phyloP scores from a whole-genome alignment of 2,888 invertebrate species.

The Strigamia transsilvanica region DNA sequence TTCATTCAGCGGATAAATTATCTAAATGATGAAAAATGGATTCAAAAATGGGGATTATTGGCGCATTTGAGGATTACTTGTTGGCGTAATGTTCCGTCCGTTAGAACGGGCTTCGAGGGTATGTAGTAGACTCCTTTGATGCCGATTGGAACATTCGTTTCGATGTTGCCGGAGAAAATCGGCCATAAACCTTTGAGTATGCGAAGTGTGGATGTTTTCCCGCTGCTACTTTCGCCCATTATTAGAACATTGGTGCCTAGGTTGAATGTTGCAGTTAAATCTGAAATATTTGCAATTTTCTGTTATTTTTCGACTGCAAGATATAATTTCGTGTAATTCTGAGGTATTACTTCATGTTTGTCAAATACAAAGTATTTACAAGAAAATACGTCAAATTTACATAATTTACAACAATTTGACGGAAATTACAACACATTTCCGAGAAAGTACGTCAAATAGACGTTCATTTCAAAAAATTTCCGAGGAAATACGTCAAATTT shows the following conservation, averaged over 20 bases:
- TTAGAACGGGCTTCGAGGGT: conserved; percentile 69
- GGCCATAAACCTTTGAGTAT: conserved; percentile 70
- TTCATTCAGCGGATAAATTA: conserved; percentile 59
- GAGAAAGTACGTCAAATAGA: too few species aligned
- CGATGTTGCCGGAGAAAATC: conserved; percentile 58
- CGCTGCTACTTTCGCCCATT: conserved; percentile 69
- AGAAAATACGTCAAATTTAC: too few species aligned
- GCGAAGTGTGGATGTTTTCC: conserved; percentile 70
- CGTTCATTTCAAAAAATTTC: too few species aligned
- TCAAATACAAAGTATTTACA: too few species aligned
- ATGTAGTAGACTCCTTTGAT: conserved; percentile 66
- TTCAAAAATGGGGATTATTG: too few species aligned
- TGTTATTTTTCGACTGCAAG: too few species aligned
- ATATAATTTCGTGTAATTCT: too few species aligned
- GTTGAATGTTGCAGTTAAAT: conserved; percentile 65
- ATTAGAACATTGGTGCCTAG: conserved; percentile 67
- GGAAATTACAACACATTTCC: too few species aligned
- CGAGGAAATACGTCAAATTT: too few species aligned
- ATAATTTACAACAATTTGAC: too few species aligned
- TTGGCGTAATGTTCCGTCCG: conserved; percentile 68
- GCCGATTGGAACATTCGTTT: conserved; percentile 59
- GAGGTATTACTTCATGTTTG: too few species aligned
- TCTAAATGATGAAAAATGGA: conserved; percentile 56
- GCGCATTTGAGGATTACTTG: conserved; percentile 62
- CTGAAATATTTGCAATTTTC: conserved; percentile 58